Evolutionary conservation across 23 tunicate species (phyloP), one percentile per base, ranked within the genome.

Genomic region (Ascidia mentula): DNA sequence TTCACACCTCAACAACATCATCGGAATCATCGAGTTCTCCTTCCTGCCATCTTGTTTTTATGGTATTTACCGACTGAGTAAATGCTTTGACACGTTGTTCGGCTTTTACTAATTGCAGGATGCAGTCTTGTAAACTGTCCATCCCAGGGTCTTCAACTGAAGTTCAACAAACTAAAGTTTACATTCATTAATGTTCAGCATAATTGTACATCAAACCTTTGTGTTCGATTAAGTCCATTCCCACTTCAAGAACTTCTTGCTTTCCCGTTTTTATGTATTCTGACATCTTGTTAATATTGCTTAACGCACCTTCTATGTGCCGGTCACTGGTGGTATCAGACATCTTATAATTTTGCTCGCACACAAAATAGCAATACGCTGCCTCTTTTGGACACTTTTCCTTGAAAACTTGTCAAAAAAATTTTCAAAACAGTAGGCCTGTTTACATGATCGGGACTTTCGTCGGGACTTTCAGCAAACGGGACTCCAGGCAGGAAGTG

Each of bases 81-180:
- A 88, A 88, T 17, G 93, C 85, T 84, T 88, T 88, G 8, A 88
- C 87, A 34, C 93, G 65, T 37, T 88, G 87, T 78, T 88, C 93
- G 2, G 93, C 93, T 46, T 78, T 77, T 7, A 88, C 60, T 32
- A 88, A 77, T 46, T 82, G 87, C 40, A 82, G 75, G 17, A 88
- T 77, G 40, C 88, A 82, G 59, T 88, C 87, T 78, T 88, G 93
- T 32, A 88, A 80, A 39, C 75, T 76, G 35, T 75, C 77, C 24
- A 88, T 82, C 1, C 85, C 93, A 31, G 87, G 87, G 31, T 88
- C 42, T 38, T 77, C 82, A 84, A 84, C 88, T 84, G 60, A 4
- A 76, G 60, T 0, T 26, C 45, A 73, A 72, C 15, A 42, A 9
- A 42, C 15, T 42, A 9, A 42, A 33, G 8, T 34, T 36, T 24